A percentile compares a stretch with the other conserved stretches of the same genome.
These are phyloP conservation scores for Alcedo atthis DNA, from an alignment of 2,797 vertebrate species.

Conservation along the genomic window DNA sequence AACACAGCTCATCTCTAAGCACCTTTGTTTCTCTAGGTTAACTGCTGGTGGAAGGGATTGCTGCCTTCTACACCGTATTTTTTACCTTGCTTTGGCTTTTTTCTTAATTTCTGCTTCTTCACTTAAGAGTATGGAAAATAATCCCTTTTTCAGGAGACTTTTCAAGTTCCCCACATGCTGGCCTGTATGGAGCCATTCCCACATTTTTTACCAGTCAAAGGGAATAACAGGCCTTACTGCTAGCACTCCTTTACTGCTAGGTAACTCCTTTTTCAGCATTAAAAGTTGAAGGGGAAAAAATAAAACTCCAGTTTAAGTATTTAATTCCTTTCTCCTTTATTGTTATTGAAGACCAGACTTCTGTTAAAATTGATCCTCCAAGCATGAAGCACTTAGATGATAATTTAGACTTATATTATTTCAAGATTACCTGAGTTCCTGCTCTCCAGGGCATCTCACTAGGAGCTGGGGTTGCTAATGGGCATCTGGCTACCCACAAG, in stretches of 20 bases:
- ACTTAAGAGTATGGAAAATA: not conserved
- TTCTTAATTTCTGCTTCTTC: not conserved
- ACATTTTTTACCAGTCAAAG: not conserved
- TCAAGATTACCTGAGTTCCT: not conserved
- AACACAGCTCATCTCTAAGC: not conserved
- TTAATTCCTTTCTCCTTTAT: not conserved
- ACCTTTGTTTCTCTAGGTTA: not conserved
- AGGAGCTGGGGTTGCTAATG: not conserved
- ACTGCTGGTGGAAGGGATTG: not conserved
- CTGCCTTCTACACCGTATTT: not conserved
- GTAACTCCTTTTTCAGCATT: not conserved
- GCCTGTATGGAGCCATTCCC: not conserved
- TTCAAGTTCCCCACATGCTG: not conserved
- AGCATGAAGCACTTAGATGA: not conserved
- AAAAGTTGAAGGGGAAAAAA: not conserved
- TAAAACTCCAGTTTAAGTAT: fast-evolving
- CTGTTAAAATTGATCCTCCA: not conserved
- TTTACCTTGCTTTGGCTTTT: not conserved
- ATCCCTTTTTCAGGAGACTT: not conserved
- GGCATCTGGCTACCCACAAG: not conserved
- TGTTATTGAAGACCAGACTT: not conserved
- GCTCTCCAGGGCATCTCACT: not conserved
- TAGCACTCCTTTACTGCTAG: not conserved
- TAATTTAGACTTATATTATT: not conserved
- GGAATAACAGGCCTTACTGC: not conserved